Evolutionary conservation across 35 echinoderm and acorn worm genomes (phyloP), one percentile per base, ranked within the genome.

Genomic region (Ptychodera flava): DNA sequence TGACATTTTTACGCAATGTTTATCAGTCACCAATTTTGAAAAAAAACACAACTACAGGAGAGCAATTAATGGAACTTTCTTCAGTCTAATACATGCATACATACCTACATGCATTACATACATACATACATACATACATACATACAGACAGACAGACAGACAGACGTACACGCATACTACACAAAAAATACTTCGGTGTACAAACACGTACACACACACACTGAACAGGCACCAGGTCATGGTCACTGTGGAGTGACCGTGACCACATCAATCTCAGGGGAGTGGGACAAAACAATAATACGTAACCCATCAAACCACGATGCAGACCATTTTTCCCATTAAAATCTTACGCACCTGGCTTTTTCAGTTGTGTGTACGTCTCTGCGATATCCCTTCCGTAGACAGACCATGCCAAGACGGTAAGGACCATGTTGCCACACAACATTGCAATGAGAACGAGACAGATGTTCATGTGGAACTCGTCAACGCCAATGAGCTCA

Each of bases 311-410:
- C 78, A 2, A 2, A 2, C 78, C 31, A 2, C 31, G 2, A 1
- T 29, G 1, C 28, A 2, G 1, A 12, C 31, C 28, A 30, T 15
- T 29, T 2, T 30, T 12, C 2, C 12, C 12, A 15, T 30, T 14
- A 30, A 12, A 80, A 80, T 32, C 12, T 12, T 80, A n/a, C 30
- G 78, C 28, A n/a, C 78, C n/a, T 80, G 34, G 34, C 53, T 0
- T 86, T 86, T 84, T 84, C 30, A 77, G 89, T 81, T 81, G 35
- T 28, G 45, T 85, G 36, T 86, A 91, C 32, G 64, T 91, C 16
- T 91, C 81, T 36, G 89, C 80, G 52, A 94, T 94, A 2, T 89
- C 92, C 30, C 33, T 75, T 64, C 92, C 92, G 77, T 94, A 94
- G n/a, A 85, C 32, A 33, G 36, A n/a, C 92, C 92, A 94, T 16